These are phyloP conservation scores for Radopholus similis DNA, from an alignment of 1,140 invertebrate species.

Conservation along the genomic window DNA sequence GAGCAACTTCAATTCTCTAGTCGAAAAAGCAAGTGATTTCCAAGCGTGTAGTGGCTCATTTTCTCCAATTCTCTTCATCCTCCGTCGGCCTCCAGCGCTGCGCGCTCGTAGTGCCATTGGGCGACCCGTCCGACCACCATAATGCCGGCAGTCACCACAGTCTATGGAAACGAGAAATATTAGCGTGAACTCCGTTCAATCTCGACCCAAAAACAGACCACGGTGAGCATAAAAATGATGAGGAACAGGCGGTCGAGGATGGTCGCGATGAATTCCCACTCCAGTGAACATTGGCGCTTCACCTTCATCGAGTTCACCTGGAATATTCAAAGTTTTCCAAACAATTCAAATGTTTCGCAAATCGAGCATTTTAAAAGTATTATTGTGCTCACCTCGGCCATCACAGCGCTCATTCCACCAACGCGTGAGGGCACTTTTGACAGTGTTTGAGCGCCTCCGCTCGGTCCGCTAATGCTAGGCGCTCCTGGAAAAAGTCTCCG, in stretches of 20 bases:
- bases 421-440: no score
- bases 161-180: background rate
- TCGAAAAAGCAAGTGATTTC: no score
- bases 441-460: no score
- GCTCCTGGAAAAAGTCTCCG: background rate
- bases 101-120: constrained; percentile 48
- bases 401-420: no score
- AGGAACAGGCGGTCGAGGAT: constrained; percentile 54
- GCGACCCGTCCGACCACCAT: constrained; percentile 53
- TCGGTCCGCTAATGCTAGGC: no score
- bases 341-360: no score
- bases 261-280: constrained; percentile 59
- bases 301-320: constrained; percentile 38
- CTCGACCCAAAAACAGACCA: constrained; percentile 17
- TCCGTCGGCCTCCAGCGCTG: constrained; percentile 1
- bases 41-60: no score
- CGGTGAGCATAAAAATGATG: constrained; percentile 45
- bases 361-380: no score
- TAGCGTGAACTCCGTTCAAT: background rate
- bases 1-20: no score
- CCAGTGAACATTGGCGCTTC: constrained; percentile 54
- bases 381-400: no score
- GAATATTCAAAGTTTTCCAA: no score
- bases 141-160: constrained; percentile 52
- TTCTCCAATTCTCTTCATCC: background rate